A percentile compares a stretch with the other conserved stretches of the same genome.
phyloP scores from a whole-genome alignment of 2,113 vertebrate genomes.

The Myrmecophaga tridactyla region DNA sequence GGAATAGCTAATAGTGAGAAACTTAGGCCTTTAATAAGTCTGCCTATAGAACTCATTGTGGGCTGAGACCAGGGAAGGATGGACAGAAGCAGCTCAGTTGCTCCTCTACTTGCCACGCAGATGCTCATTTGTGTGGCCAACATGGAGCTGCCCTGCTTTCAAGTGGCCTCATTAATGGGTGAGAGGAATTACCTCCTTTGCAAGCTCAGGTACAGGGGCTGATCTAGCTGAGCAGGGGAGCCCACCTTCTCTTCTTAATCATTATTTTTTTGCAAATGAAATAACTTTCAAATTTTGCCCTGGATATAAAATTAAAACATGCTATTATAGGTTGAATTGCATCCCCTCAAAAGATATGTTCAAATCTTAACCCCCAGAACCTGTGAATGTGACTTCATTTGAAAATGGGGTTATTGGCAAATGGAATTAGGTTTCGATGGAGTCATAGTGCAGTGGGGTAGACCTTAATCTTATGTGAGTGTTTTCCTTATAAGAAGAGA shows the following conservation, averaged over 20 bases:
- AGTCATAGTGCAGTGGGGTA: too few relatives aligned
- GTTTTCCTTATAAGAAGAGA: too few relatives aligned
- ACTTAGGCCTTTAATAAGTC: slow-evolving; percentile 6
- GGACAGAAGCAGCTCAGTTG: not conserved
- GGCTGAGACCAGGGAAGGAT: not conserved
- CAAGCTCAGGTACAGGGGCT: not conserved
- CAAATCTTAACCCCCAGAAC: too few relatives aligned
- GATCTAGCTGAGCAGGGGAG: not conserved
- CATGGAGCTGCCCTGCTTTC: not conserved
- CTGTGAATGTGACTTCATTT: too few relatives aligned
- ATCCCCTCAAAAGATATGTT: too few relatives aligned
- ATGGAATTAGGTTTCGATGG: too few relatives aligned
- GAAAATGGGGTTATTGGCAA: too few relatives aligned
- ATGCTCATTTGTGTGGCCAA: not conserved
- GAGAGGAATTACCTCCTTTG: not conserved
- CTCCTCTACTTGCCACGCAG: not conserved
- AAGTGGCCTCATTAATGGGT: not conserved
- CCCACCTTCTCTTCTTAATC: not conserved
- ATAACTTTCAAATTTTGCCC: slow-evolving; percentile 9
- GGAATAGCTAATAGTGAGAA: slow-evolving; percentile 52
- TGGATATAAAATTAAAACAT: slow-evolving; percentile 44
- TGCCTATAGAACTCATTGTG: not conserved
- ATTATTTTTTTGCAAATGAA: slow-evolving; percentile 37
- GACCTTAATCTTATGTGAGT: too few relatives aligned
- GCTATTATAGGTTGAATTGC: too few relatives aligned